Evolutionary conservation across 2,113 vertebrate genomes (phyloP).

Genomic region (Xiphophorus maculatus): DNA sequence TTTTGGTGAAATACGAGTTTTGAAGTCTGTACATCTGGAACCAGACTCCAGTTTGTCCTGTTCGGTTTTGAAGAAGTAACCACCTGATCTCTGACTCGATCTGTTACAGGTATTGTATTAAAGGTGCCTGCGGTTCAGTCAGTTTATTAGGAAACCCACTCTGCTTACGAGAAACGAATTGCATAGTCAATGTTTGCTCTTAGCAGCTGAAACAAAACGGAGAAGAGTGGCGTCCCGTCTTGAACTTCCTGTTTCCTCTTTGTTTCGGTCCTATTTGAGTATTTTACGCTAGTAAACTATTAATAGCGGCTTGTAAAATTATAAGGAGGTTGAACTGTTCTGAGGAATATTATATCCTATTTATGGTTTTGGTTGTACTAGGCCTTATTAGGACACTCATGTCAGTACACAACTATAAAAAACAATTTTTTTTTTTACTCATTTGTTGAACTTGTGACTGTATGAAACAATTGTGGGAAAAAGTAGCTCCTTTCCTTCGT

Average conservation of each 20-base stretch:
- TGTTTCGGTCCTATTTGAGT: not conserved
- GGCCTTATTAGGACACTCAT: not conserved
- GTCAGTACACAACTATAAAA: too few relatives aligned
- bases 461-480: too few relatives aligned
- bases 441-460: too few relatives aligned
- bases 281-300: not conserved
- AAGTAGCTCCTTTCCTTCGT: too few relatives aligned
- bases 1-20: not conserved
- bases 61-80: not conserved
- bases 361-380: not conserved
- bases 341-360: not conserved
- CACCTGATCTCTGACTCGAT: not conserved
- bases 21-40: too few relatives aligned
- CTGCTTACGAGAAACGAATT: slow-evolving; percentile 15
- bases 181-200: not conserved
- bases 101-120: not conserved
- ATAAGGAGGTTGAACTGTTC: not conserved
- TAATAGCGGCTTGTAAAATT: not conserved
- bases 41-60: not conserved
- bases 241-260: not conserved
- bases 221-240: too few relatives aligned
- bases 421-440: too few relatives aligned
- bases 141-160: not conserved
- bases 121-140: not conserved
- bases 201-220: not conserved